Evolutionary conservation across 2,888 invertebrate species (phyloP).

Genomic region (Philopedon plagiatum): DNA sequence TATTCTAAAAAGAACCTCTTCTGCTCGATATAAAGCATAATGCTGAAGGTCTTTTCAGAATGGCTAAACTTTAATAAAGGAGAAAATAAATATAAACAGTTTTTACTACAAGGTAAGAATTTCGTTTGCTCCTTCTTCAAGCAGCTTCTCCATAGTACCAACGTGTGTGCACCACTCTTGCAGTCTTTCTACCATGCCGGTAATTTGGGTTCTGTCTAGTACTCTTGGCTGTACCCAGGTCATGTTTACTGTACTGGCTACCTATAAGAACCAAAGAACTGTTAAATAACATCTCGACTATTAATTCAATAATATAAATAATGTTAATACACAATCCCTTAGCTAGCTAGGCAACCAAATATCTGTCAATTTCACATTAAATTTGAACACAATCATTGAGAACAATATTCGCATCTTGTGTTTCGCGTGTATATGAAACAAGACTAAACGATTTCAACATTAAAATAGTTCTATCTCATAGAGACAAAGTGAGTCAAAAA

Average conservation of each 20-base stretch:
- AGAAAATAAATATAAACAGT: background rate
- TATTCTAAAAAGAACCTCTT: background rate
- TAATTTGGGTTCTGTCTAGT: conserved; percentile 78
- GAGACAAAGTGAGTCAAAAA: too few species aligned
- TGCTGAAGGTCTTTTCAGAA: background rate
- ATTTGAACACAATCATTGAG: too few species aligned
- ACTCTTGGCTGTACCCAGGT: conserved; percentile 91
- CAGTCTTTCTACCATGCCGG: conserved; percentile 79
- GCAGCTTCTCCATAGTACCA: conserved; percentile 78
- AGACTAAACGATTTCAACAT: too few species aligned
- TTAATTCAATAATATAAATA: background rate
- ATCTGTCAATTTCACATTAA: too few species aligned
- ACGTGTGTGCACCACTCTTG: conserved; percentile 84
- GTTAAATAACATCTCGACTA: background rate
- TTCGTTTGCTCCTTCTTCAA: conserved; percentile 83
- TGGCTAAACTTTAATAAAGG: background rate
- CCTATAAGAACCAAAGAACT: conserved; percentile 57
- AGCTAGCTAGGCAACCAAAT: too few species aligned
- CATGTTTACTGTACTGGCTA: conserved; percentile 79
- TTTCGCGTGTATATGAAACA: too few species aligned
- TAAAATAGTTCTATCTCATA: too few species aligned
- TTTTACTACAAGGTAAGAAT: conserved; percentile 76
- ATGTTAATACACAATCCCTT: too few species aligned
- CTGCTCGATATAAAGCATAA: background rate
- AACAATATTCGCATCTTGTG: too few species aligned